Base-by-base conservation (phyloP, 2,888 invertebrate genomes). In the Chrysina gloriosa region DNA sequence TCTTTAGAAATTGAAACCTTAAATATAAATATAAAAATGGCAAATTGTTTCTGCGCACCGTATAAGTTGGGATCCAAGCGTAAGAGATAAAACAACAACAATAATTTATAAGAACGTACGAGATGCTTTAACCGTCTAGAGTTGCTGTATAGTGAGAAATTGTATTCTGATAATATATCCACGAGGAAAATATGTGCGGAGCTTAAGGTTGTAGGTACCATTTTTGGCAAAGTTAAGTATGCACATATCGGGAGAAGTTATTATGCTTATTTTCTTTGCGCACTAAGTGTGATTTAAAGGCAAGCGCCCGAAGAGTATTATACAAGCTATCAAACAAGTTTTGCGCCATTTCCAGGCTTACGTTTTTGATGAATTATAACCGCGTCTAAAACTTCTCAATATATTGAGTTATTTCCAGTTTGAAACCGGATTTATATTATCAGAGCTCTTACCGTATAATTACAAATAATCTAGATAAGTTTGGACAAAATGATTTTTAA, bases 161-260 rank as follows among this genome's bases (percentile, higher is more conserved):
- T 67, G 67, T 52, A 63, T 67, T 50, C 52, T 25, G 63, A 63
- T 67, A 63, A 63, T 47, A 63, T 67, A 63, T 50, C 42, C 47
- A 42, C 42, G 52, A 14, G 54, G 63, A 63, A 39, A 63, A 67
- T 67, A 48, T 61, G 67, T 36, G 48, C 42, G 31, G 31, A 52
- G 50, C 61, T 39, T 31, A 21, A 65, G 66, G 63, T 66, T 68
- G 70, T 64, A 70, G 70, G 70, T 68, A 64, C 70, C 70, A 70
- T 70, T 70, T 70, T 70, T 68, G 70, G 65, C 65, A 66, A 65
- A 58, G 63, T 68, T 70, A 70, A 68, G 68, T 70, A 70, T 70
- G 70, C 67, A 68, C 70, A 68, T 70, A 70, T 70, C 66, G 70
- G 70, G 70, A 68, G 70, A 70, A 68, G 66, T 68, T 70, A 70